Evolutionary conservation across 2,113 vertebrate genomes (phyloP).

Genomic region (Corythornis cristatus): DNA sequence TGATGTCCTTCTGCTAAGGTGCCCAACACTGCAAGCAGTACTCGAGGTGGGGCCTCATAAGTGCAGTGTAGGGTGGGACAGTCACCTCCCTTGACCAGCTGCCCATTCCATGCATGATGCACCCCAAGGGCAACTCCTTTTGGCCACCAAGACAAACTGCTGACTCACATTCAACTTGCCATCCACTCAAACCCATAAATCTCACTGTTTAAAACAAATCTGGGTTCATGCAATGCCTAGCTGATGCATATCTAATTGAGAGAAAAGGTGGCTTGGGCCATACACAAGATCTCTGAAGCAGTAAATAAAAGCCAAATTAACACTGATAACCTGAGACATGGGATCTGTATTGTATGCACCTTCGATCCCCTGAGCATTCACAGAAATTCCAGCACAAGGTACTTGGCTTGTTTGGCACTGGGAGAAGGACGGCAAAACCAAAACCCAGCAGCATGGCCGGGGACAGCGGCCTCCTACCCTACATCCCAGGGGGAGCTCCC

Average conservation of each 20-base stretch:
- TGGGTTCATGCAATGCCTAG: accelerated
- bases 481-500: no score
- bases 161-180: accelerated
- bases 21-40: no score
- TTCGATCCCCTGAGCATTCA: no score
- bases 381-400: no score
- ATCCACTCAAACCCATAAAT: not conserved
- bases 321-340: no score
- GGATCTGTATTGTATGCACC: no score
- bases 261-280: accelerated
- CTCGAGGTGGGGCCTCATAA: accelerated
- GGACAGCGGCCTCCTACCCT: not conserved
- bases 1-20: not conserved
- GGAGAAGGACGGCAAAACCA: no score
- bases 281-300: not conserved
- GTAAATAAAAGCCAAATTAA: not conserved
- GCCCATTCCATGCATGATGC: accelerated
- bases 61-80: accelerated
- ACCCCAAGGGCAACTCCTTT: accelerated
- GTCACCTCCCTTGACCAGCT: accelerated
- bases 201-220: not conserved
- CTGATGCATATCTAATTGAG: accelerated
- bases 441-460: not conserved
- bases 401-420: not conserved
- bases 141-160: not conserved